Evolutionary conservation across 2,888 invertebrate species (phyloP).

Genomic region (Helobdella robusta): DNA sequence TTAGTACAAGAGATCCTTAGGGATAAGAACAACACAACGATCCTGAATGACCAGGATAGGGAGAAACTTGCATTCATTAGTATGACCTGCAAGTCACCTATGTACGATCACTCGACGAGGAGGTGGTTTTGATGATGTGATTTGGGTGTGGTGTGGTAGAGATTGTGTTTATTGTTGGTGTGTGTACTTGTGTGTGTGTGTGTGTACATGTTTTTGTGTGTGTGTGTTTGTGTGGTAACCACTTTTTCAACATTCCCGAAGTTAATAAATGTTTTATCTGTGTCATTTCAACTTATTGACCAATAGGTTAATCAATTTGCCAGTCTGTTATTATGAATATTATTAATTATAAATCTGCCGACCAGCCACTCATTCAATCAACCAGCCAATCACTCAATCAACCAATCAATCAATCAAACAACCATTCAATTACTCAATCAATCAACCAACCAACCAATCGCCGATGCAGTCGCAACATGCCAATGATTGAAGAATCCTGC

Average conservation of each 20-base stretch:
- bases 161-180: neutral
- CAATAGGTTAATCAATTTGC: too few species aligned
- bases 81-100: slow-evolving; percentile 30
- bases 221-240: neutral
- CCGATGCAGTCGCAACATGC: neutral
- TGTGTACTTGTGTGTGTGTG: neutral
- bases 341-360: too few species aligned
- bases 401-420: too few species aligned
- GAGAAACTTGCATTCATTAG: slow-evolving; percentile 71
- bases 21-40: slow-evolving; percentile 54
- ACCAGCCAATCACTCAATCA: too few species aligned
- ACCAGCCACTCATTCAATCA: too few species aligned
- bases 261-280: too few species aligned
- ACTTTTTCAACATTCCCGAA: neutral
- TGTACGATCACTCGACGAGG: slow-evolving; percentile 28
- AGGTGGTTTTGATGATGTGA: slow-evolving; percentile 15
- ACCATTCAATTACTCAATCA: too few species aligned
- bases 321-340: too few species aligned
- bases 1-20: slow-evolving; percentile 66
- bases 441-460: too few species aligned
- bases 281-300: too few species aligned
- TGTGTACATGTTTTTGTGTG: neutral
- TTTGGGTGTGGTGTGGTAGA: neutral
- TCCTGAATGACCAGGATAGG: slow-evolving; percentile 68
- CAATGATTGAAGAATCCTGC: slow-evolving; percentile 49